Percentiles rank a stretch among this genome's conserved stretches.
phyloP scores from a whole-genome alignment of 2,888 invertebrate genomes.

The Nipponacmea schrenckii region DNA sequence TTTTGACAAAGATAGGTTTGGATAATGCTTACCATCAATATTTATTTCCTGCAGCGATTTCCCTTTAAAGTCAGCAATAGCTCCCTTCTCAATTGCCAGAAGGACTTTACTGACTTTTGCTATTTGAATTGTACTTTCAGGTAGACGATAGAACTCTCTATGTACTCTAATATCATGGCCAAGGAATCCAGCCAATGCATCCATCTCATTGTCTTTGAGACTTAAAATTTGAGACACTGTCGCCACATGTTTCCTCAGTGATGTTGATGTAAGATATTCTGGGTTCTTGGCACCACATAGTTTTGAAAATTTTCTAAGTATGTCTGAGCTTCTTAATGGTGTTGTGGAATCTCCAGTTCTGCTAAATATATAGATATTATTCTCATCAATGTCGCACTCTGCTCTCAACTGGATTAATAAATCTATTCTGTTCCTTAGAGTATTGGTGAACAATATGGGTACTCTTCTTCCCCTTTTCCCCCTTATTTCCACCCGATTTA shows the following conservation, averaged over 20 bases:
- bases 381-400: not conserved
- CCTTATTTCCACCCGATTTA: not conserved
- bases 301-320: not conserved
- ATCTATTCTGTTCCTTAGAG: not conserved
- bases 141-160: not conserved
- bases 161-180: not conserved
- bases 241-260: not conserved
- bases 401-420: not conserved
- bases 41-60: not conserved
- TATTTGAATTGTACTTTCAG: not conserved
- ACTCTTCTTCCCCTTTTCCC: not conserved
- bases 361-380: not conserved
- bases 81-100: constrained; percentile 1
- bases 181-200: not conserved
- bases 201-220: not conserved
- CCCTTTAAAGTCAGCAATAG: not conserved
- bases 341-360: not conserved
- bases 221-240: not conserved
- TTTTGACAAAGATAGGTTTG: not conserved
- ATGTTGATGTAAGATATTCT: not conserved
- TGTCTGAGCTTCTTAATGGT: not conserved
- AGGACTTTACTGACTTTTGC: not conserved
- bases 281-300: not conserved
- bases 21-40: not conserved
- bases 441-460: not conserved